phyloP scores from a whole-genome alignment of 2,113 vertebrate genomes.

The Glareola pratincola region DNA sequence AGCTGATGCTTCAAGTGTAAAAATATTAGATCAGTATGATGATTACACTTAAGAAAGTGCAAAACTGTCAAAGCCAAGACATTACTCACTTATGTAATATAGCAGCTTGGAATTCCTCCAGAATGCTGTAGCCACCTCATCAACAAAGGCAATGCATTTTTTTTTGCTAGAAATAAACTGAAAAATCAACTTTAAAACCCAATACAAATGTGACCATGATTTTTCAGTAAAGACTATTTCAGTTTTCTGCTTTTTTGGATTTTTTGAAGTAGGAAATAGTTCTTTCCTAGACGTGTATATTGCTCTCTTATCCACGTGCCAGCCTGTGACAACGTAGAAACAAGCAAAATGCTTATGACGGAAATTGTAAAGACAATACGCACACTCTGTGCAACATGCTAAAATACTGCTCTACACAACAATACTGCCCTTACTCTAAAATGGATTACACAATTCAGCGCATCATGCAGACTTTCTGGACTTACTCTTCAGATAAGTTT shows the following conservation, averaged over 20 bases:
- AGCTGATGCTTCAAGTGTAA: background rate
- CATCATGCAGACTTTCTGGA: background rate
- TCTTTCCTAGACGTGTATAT: background rate
- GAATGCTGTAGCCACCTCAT: background rate
- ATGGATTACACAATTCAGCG: background rate
- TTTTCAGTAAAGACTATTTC: background rate
- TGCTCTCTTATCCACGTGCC: background rate
- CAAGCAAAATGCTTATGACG: background rate
- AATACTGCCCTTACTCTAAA: background rate
- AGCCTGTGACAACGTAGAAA: background rate
- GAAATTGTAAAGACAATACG: background rate
- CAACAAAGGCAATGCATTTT: background rate
- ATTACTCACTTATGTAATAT: background rate
- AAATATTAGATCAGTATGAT: slow-evolving; percentile 11
- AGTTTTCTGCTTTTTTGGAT: background rate
- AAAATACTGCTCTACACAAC: background rate
- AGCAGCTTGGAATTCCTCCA: background rate
- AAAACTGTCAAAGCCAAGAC: slow-evolving; percentile 11
- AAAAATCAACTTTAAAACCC: background rate
- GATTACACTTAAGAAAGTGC: background rate
- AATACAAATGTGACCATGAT: background rate
- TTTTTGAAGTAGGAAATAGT: background rate
- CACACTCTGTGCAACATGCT: background rate
- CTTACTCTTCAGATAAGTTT: background rate
- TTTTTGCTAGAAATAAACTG: background rate